phyloP scores from a whole-genome alignment of 2,888 invertebrate genomes.

The Teleiodes luculella region DNA sequence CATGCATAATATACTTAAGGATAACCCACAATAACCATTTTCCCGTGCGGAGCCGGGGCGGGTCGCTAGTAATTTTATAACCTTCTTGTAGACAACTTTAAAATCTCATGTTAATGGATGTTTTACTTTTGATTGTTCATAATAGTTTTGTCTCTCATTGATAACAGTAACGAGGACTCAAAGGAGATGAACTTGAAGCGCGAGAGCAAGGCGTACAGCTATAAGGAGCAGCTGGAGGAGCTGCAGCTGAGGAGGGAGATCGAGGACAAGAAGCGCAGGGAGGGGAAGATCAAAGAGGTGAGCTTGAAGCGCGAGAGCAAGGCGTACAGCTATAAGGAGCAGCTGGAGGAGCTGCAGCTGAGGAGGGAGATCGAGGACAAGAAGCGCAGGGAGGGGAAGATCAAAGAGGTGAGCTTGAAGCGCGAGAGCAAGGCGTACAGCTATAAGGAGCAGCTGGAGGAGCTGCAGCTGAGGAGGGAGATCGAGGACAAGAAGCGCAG shows the following conservation, averaged over 20 bases:
- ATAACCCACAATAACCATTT: no score
- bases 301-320: constrained; percentile 94
- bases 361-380: constrained; percentile 96
- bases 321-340: constrained; percentile 97
- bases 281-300: constrained; percentile 85
- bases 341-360: constrained; percentile 95
- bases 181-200: constrained; percentile 90
- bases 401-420: constrained; percentile 84
- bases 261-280: constrained; percentile 90
- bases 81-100: no score
- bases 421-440: constrained; percentile 98
- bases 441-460: constrained; percentile 97
- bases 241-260: constrained; percentile 93
- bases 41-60: no score
- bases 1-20: no score
- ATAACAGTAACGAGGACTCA: constrained; percentile 68
- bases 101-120: no score
- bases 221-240: constrained; percentile 97
- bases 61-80: no score
- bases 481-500: constrained; percentile 91
- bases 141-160: not conserved
- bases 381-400: constrained; percentile 86
- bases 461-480: constrained; percentile 93
- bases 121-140: not conserved
- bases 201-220: constrained; percentile 97